These are phyloP conservation scores for Gallinago paraguaiae DNA, from an alignment of 2,113 vertebrate genomes.

Conservation along the genomic window DNA sequence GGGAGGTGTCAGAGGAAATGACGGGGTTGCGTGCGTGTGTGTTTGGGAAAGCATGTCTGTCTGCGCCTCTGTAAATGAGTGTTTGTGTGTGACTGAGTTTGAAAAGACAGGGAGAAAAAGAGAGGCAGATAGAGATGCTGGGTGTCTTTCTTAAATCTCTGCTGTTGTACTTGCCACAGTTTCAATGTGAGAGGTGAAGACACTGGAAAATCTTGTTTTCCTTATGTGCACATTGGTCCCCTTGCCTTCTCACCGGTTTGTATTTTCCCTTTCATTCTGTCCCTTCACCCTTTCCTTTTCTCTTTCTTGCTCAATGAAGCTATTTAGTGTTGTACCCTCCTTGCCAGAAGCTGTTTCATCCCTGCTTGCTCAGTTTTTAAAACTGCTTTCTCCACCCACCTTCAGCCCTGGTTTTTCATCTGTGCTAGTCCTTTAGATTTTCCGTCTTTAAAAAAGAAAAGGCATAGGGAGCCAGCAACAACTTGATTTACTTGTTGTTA, in stretches of 20 bases:
- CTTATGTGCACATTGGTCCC: neutral
- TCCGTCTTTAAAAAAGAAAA: neutral
- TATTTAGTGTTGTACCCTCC: neutral
- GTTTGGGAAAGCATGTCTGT: neutral
- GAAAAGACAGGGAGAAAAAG: neutral
- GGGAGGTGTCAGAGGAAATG: neutral
- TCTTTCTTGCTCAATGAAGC: neutral
- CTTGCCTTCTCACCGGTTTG: neutral
- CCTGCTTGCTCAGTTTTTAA: constrained; percentile 37
- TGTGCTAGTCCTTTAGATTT: neutral
- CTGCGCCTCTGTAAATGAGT: neutral
- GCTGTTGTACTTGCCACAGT: neutral
- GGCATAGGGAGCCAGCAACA: neutral
- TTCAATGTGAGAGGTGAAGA: neutral
- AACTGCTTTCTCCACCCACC: constrained; percentile 22
- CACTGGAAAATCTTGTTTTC: neutral
- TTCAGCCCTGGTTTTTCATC: constrained; percentile 10
- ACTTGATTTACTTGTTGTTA: neutral
- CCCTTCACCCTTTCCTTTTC: neutral
- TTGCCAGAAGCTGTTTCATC: constrained; percentile 45
- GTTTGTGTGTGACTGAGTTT: neutral
- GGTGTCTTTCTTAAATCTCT: neutral
- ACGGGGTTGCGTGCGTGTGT: neutral
- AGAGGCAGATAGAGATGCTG: neutral
- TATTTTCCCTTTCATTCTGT: neutral